Conservation (phyloP, 92 coral and sea anemone genomes). For the Anthopleura xanthogrammica region DNA sequence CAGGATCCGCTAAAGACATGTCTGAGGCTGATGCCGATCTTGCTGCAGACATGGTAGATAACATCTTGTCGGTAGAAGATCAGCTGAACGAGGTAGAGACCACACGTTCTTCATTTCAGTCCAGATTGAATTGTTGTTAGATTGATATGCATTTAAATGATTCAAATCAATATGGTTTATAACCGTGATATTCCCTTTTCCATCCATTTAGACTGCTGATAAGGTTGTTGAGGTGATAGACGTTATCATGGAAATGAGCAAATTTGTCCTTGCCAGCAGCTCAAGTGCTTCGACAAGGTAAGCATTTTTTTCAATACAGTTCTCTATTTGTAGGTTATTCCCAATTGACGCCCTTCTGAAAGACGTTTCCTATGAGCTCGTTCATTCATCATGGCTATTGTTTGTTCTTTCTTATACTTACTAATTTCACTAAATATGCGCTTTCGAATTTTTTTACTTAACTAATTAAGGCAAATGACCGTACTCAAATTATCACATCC, state of each 20-base stretch:
- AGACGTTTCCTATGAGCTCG: not conserved
- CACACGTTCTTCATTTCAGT: not conserved
- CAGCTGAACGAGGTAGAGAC: constrained; percentile 61
- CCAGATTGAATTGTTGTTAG: too few species aligned
- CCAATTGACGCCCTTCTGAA: not conserved
- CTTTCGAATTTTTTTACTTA: too few species aligned
- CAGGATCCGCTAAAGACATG: constrained; percentile 36
- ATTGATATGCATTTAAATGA: too few species aligned
- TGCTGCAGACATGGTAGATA: constrained; percentile 59
- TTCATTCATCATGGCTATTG: too few species aligned
- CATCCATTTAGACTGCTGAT: constrained; percentile 53
- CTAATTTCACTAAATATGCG: too few species aligned
- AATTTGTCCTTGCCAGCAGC: too few species aligned
- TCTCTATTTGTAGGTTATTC: not conserved
- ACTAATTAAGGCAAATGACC: too few species aligned
- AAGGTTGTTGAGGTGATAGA: constrained; percentile 59
- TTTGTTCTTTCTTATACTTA: too few species aligned
- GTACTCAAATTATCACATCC: too few species aligned
- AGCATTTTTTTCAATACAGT: not conserved
- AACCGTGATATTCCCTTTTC: too few species aligned
- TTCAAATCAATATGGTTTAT: not conserved
- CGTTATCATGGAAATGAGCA: constrained; percentile 56
- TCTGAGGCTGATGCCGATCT: constrained; percentile 70
- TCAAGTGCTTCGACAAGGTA: too few species aligned
- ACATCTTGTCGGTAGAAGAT: constrained; percentile 34